A percentile compares a stretch with the other conserved stretches of the same genome.
Evolutionary conservation across 2,797 vertebrate genomes (phyloP).

Genomic region (Lutra lutra): DNA sequence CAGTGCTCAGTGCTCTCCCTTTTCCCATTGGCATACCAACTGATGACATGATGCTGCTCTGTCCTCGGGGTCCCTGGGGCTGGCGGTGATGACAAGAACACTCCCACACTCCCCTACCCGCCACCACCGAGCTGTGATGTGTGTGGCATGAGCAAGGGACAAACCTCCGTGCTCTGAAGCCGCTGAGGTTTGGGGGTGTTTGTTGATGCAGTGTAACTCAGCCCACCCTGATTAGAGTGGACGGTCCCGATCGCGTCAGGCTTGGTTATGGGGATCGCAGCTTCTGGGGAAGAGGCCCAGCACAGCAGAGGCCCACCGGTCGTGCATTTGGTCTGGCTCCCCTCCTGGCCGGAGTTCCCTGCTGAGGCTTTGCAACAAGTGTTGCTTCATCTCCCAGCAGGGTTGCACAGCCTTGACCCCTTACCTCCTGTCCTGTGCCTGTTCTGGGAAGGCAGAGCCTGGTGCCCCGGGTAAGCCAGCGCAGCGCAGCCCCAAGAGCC

Average conservation of each 20-base stretch:
- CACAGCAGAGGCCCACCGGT: accelerated
- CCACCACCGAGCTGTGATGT: not conserved
- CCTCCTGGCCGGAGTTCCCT: not conserved
- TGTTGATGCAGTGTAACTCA: not conserved
- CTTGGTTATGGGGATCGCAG: no score
- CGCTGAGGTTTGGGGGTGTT: not conserved
- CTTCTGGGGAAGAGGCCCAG: accelerated
- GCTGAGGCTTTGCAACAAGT: not conserved
- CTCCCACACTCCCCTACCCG: accelerated
- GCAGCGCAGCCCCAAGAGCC: accelerated
- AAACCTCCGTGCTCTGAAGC: not conserved
- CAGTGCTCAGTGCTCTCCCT: not conserved
- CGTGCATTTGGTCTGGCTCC: not conserved
- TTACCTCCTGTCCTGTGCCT: not conserved
- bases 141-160: not conserved
- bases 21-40: not conserved
- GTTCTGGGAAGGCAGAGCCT: not conserved
- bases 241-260: accelerated
- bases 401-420: not conserved
- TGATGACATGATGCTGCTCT: not conserved
- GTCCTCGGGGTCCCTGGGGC: not conserved
- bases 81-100: not conserved
- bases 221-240: not conserved
- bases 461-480: not conserved
- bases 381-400: not conserved